phyloP scores from a whole-genome alignment of 2,797 vertebrate species.

The Cyclura pinguis region DNA sequence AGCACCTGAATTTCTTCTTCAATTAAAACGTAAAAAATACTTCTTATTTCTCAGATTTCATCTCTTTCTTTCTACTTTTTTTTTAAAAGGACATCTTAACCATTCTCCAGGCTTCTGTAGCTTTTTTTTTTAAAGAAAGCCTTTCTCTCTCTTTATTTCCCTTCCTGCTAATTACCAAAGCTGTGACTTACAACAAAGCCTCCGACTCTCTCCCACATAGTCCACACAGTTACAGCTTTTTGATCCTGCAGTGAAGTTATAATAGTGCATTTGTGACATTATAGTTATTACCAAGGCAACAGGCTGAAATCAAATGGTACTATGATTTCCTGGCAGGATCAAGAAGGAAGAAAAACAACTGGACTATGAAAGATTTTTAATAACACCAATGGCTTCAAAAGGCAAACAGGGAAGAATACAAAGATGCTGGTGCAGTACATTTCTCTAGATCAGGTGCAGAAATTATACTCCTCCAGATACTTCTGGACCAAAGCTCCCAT shows the following conservation, averaged over 20 bases:
- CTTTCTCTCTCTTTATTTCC: conserved; percentile 7
- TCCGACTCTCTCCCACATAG: conserved; percentile 27
- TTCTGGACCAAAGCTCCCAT: background rate
- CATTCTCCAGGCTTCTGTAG: background rate
- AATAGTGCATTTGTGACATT: conserved; percentile 47
- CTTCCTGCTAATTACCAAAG: conserved; percentile 38
- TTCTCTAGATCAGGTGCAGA: conserved; percentile 18
- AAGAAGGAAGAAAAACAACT: conserved; percentile 12
- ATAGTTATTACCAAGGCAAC: conserved; percentile 67
- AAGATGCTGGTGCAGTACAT: background rate
- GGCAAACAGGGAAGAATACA: background rate
- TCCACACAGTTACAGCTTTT: conserved; percentile 34
- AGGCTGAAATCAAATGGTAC: conserved; percentile 55
- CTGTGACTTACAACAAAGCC: conserved; percentile 31
- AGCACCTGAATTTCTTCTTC: background rate
- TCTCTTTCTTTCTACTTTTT: background rate
- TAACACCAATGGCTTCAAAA: conserved; percentile 28
- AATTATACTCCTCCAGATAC: background rate
- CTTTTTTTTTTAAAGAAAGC: conserved; percentile 7
- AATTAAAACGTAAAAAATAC: background rate
- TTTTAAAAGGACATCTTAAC: conserved; percentile 20
- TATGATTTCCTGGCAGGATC: conserved; percentile 42
- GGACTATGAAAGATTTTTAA: conserved; percentile 3
- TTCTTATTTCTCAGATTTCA: background rate
- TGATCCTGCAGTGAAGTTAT: conserved; percentile 39